These are phyloP conservation scores for Amphibalanus amphitrite DNA, from an alignment of 1,140 invertebrate species.

Conservation along the genomic window DNA sequence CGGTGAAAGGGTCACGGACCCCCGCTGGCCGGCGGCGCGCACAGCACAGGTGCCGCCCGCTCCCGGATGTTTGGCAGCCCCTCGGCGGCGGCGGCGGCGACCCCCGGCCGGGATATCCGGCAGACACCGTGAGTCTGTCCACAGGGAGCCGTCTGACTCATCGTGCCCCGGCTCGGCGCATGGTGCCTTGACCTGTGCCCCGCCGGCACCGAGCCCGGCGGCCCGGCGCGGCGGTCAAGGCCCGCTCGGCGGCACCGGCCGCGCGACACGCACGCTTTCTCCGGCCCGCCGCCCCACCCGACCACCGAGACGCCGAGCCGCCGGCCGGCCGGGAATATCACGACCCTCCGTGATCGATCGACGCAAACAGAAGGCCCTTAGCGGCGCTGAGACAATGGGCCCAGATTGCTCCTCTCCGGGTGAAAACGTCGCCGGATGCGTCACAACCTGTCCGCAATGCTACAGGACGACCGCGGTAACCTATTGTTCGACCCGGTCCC, in stretches of 20 bases:
- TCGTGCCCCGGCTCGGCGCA: too few species aligned
- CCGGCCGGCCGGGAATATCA: neutral
- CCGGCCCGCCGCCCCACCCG: too few species aligned
- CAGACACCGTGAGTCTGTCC: too few species aligned
- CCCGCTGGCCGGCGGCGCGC: too few species aligned
- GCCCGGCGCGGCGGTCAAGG: neutral
- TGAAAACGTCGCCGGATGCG: neutral
- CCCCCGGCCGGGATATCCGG: neutral
- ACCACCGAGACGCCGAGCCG: neutral
- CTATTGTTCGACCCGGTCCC: too few species aligned
- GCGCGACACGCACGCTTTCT: neutral
- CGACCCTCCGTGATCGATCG: neutral
- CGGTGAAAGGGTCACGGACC: too few species aligned
- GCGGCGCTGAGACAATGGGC: neutral
- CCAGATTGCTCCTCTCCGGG: neutral
- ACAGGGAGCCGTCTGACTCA: too few species aligned
- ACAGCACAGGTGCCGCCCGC: neutral
- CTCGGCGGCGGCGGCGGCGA: neutral
- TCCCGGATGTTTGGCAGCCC: neutral
- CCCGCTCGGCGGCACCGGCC: neutral
- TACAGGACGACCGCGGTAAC: too few species aligned
- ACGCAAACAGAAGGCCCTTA: neutral
- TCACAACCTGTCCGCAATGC: too few species aligned
- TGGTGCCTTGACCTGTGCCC: neutral
- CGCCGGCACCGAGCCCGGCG: too few species aligned